Percentiles rank a stretch among this genome's conserved stretches.
phyloP scores from a whole-genome alignment of 2,113 vertebrate species.

The Hypomesus transpacificus region DNA sequence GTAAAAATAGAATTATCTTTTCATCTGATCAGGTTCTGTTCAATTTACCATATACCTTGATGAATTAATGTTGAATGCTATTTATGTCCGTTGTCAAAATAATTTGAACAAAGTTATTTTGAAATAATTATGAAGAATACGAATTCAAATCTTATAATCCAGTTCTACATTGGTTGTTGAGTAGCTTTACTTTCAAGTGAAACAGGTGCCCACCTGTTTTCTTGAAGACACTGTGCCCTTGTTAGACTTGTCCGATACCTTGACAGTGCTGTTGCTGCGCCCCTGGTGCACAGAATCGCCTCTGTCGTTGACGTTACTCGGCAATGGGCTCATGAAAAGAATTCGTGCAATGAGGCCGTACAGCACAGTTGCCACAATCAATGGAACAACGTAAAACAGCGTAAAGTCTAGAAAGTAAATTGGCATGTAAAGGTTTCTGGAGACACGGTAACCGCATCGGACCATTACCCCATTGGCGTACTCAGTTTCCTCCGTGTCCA shows the following conservation, averaged over 20 bases:
- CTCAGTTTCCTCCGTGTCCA: slow-evolving; percentile 74
- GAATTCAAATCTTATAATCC: too few relatives aligned
- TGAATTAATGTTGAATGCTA: too few relatives aligned
- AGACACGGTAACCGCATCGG: slow-evolving; percentile 78
- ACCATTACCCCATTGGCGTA: slow-evolving; percentile 75
- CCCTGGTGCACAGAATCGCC: slow-evolving; percentile 65
- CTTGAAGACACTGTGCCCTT: slow-evolving; percentile 68
- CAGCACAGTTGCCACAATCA: slow-evolving; percentile 75
- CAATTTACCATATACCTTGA: too few relatives aligned
- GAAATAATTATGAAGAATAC: too few relatives aligned
- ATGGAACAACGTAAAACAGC: slow-evolving; percentile 74
- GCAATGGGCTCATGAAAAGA: slow-evolving; percentile 73
- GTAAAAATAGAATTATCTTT: too few relatives aligned
- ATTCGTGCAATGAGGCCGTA: slow-evolving; percentile 78
- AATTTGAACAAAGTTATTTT: too few relatives aligned
- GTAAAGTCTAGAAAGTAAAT: slow-evolving; percentile 85
- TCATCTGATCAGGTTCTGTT: too few relatives aligned
- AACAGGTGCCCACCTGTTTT: slow-evolving; percentile 73
- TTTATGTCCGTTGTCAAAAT: too few relatives aligned
- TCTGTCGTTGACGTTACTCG: slow-evolving; percentile 49
- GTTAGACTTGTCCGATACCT: slow-evolving; percentile 54
- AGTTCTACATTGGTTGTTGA: too few relatives aligned
- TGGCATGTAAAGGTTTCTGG: slow-evolving; percentile 80
- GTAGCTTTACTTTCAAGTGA: too few relatives aligned
- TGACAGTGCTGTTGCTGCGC: slow-evolving; percentile 50